These are phyloP conservation scores for Isichthys henryi DNA, from an alignment of 2,113 vertebrate genomes.

Conservation along the genomic window DNA sequence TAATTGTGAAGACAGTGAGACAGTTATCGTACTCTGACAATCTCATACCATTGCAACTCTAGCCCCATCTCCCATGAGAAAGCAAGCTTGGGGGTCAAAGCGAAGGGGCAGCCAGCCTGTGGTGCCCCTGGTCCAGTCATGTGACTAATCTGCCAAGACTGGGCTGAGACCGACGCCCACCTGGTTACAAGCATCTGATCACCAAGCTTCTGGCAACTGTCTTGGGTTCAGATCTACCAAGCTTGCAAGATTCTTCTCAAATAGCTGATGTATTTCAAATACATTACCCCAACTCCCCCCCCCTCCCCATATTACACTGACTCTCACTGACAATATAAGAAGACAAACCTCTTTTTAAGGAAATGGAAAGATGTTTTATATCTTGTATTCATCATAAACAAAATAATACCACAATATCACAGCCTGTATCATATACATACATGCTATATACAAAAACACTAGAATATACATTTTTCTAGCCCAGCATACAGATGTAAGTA, in stretches of 20 bases:
- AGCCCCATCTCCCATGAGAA: neutral
- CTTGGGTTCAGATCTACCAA: neutral
- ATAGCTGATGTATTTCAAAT: neutral
- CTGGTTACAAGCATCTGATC: neutral
- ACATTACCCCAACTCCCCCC: neutral
- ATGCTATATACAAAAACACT: neutral
- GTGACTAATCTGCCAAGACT: neutral
- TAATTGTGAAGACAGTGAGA: neutral
- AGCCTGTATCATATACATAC: neutral
- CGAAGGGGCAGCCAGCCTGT: neutral
- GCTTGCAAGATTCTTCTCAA: neutral
- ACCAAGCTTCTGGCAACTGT: neutral
- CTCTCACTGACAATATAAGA: neutral
- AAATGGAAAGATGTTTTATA: neutral
- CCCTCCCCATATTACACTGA: neutral
- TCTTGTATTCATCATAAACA: neutral
- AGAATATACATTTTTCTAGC: neutral
- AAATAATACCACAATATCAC: neutral
- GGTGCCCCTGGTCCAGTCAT: neutral
- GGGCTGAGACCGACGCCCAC: neutral
- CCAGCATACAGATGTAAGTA: neutral
- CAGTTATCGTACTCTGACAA: neutral
- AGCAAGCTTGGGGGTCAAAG: neutral
- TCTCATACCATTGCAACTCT: neutral
- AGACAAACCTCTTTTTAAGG: neutral